Percentiles rank a stretch among this genome's conserved stretches.
These are phyloP conservation scores for Mesorhabditis belari DNA, from an alignment of 2,888 invertebrate species.

Conservation along the genomic window DNA sequence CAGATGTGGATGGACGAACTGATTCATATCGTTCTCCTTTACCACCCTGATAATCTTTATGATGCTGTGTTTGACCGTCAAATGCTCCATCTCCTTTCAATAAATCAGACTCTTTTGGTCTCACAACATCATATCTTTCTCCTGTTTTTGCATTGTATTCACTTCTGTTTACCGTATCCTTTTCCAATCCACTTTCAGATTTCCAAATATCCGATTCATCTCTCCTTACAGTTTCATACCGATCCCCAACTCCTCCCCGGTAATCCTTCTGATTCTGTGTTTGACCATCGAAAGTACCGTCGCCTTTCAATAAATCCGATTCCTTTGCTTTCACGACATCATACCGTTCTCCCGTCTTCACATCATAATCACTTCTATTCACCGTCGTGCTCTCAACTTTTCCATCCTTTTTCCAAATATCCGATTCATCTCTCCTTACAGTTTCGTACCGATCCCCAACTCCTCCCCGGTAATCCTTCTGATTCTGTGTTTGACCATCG, in stretches of 20 bases:
- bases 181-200: neutral
- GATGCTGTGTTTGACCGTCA: too few species aligned
- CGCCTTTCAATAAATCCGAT: neutral
- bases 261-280: conserved; percentile 16
- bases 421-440: neutral
- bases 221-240: conserved; percentile 5
- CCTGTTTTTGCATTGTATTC: too few species aligned
- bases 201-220: conserved; percentile 1
- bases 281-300: conserved; percentile 11
- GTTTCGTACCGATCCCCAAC: conserved; percentile 23
- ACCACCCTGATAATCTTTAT: too few species aligned
- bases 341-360: conserved; percentile 5
- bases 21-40: too few species aligned
- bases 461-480: conserved; percentile 13
- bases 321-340: conserved; percentile 5
- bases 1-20: too few species aligned
- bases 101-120: too few species aligned
- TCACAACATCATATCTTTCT: too few species aligned
- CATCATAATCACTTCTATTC: conserved; percentile 1
- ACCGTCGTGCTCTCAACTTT: neutral
- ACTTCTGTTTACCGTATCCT: neutral
- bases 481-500: conserved; percentile 9
- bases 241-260: conserved; percentile 15
- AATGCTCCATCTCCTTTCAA: too few species aligned
- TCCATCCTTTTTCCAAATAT: conserved; percentile 1